Percentiles rank a stretch among this genome's conserved stretches.
These are phyloP conservation scores for Fistularia tabacaria DNA, from an alignment of 2,797 vertebrate genomes.

Conservation along the genomic window DNA sequence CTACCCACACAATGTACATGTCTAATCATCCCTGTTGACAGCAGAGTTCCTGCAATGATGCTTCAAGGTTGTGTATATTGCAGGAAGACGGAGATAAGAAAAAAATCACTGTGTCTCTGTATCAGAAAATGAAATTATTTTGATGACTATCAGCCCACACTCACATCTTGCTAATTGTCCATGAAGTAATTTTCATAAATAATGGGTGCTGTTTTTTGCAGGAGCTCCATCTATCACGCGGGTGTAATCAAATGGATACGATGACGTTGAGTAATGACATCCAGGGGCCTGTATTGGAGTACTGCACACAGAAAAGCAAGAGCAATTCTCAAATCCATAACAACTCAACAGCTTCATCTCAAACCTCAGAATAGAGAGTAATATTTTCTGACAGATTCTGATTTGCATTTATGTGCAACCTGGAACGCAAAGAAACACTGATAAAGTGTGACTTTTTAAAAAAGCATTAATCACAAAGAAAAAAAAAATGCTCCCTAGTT, in stretches of 20 bases:
- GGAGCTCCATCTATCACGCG: constrained; percentile 49
- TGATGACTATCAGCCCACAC: constrained; percentile 41
- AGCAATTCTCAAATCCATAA: constrained; percentile 10
- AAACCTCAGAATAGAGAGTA: neutral
- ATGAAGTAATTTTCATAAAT: constrained; percentile 68
- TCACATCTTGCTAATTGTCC: constrained; percentile 58
- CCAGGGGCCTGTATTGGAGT: constrained; percentile 12
- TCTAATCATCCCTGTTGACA: constrained; percentile 25
- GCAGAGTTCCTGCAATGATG: neutral
- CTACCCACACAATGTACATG: neutral
- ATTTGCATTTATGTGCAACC: too few species aligned
- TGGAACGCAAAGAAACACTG: too few species aligned
- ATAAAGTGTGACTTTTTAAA: too few species aligned
- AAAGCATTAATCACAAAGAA: too few species aligned
- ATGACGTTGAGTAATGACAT: constrained; percentile 50
- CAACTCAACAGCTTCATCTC: neutral
- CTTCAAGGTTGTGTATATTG: constrained; percentile 17
- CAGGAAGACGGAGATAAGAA: constrained; percentile 2
- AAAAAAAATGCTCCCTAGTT: too few species aligned
- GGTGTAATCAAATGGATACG: constrained; percentile 56
- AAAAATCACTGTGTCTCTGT: constrained; percentile 29
- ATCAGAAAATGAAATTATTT: constrained; percentile 40
- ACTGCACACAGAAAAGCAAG: constrained; percentile 12
- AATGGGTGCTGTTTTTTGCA: constrained; percentile 56
- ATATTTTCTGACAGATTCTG: too few species aligned